These are phyloP conservation scores for Lepus timidus DNA, from an alignment of 2,113 vertebrate genomes.

Conservation along the genomic window DNA sequence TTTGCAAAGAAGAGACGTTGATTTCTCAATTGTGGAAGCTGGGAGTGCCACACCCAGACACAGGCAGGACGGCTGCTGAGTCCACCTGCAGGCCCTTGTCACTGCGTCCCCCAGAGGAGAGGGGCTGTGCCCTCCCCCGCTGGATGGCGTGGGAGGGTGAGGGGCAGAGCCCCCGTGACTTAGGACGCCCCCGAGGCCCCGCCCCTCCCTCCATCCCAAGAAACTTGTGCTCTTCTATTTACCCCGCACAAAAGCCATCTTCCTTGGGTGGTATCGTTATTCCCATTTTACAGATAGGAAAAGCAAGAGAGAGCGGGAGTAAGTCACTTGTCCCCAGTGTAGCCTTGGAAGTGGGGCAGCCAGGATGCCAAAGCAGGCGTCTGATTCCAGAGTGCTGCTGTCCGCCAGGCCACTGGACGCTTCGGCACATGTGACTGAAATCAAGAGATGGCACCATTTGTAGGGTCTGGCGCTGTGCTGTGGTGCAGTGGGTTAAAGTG, in stretches of 20 bases:
- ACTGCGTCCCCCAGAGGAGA: neutral
- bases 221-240: neutral
- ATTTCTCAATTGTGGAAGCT: neutral
- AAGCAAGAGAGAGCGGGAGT: neutral
- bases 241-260: neutral
- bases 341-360: fast-evolving
- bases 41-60: neutral
- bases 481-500: too few species aligned
- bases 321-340: too few species aligned
- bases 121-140: too few species aligned
- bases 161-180: neutral
- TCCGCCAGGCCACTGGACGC: neutral
- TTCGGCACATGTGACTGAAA: neutral
- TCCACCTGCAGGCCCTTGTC: too few species aligned
- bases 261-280: neutral
- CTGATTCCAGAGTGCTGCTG: neutral
- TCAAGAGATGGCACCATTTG: too few species aligned
- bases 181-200: neutral
- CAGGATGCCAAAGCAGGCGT: neutral
- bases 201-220: neutral
- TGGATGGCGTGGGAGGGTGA: neutral
- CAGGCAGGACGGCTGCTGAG: neutral
- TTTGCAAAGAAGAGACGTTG: neutral
- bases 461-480: too few species aligned
- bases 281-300: neutral